Evolutionary conservation across 2,888 invertebrate species (phyloP), one percentile per base, ranked within the genome.

Genomic region (Drosophila subquinaria): DNA sequence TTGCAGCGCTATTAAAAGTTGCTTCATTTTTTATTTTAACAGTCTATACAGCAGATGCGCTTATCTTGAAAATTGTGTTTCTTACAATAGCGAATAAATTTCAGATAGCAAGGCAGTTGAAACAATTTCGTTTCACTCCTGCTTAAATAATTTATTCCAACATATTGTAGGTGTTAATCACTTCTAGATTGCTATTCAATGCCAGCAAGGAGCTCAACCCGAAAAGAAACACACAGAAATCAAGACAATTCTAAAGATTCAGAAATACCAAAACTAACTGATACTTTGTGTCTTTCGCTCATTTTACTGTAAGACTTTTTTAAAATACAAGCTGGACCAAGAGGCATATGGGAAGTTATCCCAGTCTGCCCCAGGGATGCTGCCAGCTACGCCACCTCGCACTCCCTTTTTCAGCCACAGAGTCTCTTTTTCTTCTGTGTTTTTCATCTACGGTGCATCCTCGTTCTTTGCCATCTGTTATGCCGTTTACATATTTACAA

Each of bases 401-500:
- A 23, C 15, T 52, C n/a, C 4, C 48, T 23, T 17, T 27, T 33
- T 10, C 15, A 0, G 8, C 20, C 10, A 10, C 38, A 0, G 38
- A 17, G 17, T 17, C 17, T 20, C 20, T 20, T 33, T 13, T 6
- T 27, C 20, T n/a, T 13, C 15, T 8, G 0, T 8, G 10, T 40
- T 3, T 43, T 33, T 53, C 23, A 23, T 48, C 15, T 30, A n/a
- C 15, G 42, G 13, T 38, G 43, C 63, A 51, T 30, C 42, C 48
- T 51, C 47, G 20, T 17, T 43, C 56, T 23, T 23, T 42, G 59
- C 86, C 88, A 82, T 88, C 82, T 82, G 86, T 83, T 88, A 85
- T 85, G 86, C 74, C 88, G 69, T 72, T 72, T 82, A 88, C 83
- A 89, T 84, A 87, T 84, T 89, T 89, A 81, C 84, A 87, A 89